Percentiles rank a stretch among this genome's conserved stretches.
Conservation (phyloP, 2,888 invertebrate species). For the Macrophya annulata region DNA sequence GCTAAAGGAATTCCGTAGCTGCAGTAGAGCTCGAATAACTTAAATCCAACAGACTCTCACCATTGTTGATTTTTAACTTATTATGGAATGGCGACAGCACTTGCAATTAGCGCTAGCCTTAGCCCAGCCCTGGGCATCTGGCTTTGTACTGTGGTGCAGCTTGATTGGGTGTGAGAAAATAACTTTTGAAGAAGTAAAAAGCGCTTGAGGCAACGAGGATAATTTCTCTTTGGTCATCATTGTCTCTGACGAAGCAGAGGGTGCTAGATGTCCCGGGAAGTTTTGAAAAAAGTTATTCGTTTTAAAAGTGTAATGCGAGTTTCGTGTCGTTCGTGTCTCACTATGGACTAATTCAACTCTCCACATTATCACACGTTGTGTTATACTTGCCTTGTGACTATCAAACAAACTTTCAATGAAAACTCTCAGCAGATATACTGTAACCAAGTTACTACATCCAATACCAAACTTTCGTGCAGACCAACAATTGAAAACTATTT, state of each 20-base stretch:
- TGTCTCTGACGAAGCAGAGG: background rate
- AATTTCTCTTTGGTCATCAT: constrained; percentile 28
- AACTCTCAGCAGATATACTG: constrained; percentile 3
- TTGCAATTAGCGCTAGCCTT: constrained; percentile 37
- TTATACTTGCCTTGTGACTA: background rate
- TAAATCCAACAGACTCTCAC: background rate
- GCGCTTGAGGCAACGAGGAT: constrained; percentile 22
- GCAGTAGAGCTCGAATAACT: background rate
- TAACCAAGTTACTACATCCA: background rate
- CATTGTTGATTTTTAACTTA: background rate
- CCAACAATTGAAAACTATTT: background rate
- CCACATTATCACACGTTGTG: background rate
- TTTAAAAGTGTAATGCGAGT: constrained; percentile 30
- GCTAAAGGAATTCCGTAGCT: background rate
- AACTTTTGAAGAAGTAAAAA: background rate
- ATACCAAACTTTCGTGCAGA: background rate
- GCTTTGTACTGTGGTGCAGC: constrained; percentile 14
- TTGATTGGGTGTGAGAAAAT: constrained; percentile 27
- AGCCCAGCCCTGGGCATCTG: constrained; percentile 4
- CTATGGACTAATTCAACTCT: constrained; percentile 7
- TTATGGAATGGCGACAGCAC: background rate
- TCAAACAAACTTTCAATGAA: background rate
- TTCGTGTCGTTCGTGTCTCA: background rate
- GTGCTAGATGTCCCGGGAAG: background rate
- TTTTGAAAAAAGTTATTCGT: constrained; percentile 15